Base-by-base conservation (phyloP, 2,113 vertebrate genomes). In the Cheilinus undulatus region DNA sequence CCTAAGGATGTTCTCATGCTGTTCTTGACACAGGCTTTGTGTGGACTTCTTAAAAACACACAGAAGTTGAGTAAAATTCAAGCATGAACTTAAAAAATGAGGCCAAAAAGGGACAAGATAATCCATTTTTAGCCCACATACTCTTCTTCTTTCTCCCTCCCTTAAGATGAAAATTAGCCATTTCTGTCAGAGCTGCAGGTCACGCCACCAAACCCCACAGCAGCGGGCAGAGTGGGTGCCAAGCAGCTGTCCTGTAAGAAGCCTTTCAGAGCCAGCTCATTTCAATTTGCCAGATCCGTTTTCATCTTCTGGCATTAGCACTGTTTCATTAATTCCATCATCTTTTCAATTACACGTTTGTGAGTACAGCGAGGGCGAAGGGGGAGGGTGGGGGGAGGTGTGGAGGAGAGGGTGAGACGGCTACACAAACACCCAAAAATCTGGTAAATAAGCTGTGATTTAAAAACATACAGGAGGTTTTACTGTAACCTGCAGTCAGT, bases 331-430 rank as follows among this genome's bases (percentile, higher is more conserved):
- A 86, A 88, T 80, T 87, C 81, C 57, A 64, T 78, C 56, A 50
- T 70, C 40, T 84, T 88, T 88, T 92, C 87, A 88, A 85, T 89
- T 84, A 86, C 85, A 87, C 76, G 85, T 89, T 76, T n/a, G 73
- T 13, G 4, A 59, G 14, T 36, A 15, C n/a, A 32, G 48, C 30
- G 28, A 19, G 64, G 67, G 52, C 23, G 38, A 53, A 28, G 14
- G 19, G 23, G 20, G 26, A 15, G 49, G 22, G 50, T 17, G 46
- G 20, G 24, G 9, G 42, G 20, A 19, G 13, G 60, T 19, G 40
- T 15, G 59, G 4, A n/a, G 13, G 2, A 8, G n/a, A 36, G 23
- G 46, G 17, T 20, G 20, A 58, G 22, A 45, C 42, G 14, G 5
- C 13, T 45, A 52, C 17, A 51, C 48, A 34, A 49, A 50, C 42